A percentile compares a stretch with the other conserved stretches of the same genome.
Evolutionary conservation across 2,888 invertebrate species (phyloP).

Genomic region (Eupithecia vulgata): DNA sequence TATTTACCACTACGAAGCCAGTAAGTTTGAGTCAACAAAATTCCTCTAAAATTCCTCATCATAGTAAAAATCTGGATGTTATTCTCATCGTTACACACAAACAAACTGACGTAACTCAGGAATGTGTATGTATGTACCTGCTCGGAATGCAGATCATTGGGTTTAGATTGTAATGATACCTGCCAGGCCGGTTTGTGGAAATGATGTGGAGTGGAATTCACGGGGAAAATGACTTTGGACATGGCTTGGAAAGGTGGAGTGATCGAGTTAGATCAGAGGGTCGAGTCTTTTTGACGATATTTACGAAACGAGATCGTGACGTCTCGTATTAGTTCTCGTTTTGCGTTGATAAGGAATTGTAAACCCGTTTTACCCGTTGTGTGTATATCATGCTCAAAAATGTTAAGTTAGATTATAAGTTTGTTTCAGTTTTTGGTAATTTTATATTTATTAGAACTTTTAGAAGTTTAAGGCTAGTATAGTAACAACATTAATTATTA

Average conservation of each 20-base stretch:
- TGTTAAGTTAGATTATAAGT: no score
- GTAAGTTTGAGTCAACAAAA: background rate
- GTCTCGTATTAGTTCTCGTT: no score
- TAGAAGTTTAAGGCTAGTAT: no score
- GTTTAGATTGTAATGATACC: slow-evolving; percentile 35
- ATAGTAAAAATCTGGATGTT: slow-evolving; percentile 1
- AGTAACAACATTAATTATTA: no score
- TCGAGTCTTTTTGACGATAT: no score
- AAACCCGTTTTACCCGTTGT: no score
- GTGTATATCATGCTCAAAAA: no score
- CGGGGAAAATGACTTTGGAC: background rate
- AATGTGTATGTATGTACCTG: background rate
- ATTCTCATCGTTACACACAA: background rate
- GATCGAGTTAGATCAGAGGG: no score
- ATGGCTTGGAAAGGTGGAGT: background rate
- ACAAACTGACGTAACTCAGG: slow-evolving; percentile 1
- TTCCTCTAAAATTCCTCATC: background rate
- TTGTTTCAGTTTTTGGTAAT: no score
- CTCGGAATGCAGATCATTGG: slow-evolving; percentile 49
- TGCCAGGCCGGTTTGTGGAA: slow-evolving; percentile 11
- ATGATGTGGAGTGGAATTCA: slow-evolving; percentile 1
- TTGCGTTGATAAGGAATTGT: no score
- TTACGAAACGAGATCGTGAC: no score
- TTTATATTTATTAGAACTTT: no score
- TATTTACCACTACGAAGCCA: background rate